Evolutionary conservation across 2,888 invertebrate genomes (phyloP).

Genomic region (Sminthurides aquaticus): DNA sequence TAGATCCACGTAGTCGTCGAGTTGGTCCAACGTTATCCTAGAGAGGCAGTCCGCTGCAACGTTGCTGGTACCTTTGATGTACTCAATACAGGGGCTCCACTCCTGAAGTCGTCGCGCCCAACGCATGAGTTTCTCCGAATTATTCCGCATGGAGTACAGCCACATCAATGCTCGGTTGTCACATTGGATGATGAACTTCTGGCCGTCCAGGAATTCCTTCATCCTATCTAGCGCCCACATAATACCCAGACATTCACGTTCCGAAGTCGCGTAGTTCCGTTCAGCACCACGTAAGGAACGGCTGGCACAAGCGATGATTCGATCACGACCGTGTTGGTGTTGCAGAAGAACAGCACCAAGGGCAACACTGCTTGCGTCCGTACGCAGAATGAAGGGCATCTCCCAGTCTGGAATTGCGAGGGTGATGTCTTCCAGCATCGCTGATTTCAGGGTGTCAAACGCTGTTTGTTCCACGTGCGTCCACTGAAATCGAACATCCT

Average conservation of each 20-base stretch:
- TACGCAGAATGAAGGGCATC: conserved; percentile 22
- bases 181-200: conserved; percentile 31
- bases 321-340: conserved; percentile 23
- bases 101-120: conserved; percentile 22
- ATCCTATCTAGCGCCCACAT: conserved; percentile 39
- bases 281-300: conserved; percentile 24
- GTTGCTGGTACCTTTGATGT: conserved; percentile 14
- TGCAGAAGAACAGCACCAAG: conserved; percentile 43
- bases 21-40: conserved; percentile 9
- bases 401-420: conserved; percentile 42
- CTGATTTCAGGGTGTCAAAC: conserved; percentile 30
- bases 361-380: conserved; percentile 43
- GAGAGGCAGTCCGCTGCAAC: conserved; percentile 23
- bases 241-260: too few relatives aligned
- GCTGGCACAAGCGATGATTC: too few relatives aligned
- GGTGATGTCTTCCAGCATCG: too few relatives aligned
- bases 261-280: conserved; percentile 22
- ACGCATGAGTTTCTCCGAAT: too few relatives aligned
- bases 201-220: conserved; percentile 32
- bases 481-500: conserved; percentile 28
- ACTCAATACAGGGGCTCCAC: too few relatives aligned
- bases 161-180: conserved; percentile 32
- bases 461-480: conserved; percentile 25
- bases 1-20: background rate
- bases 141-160: too few relatives aligned